A percentile compares a stretch with the other conserved stretches of the same genome.
These are phyloP conservation scores for Keiferia lycopersicella DNA, from an alignment of 2,888 invertebrate genomes.

Conservation along the genomic window DNA sequence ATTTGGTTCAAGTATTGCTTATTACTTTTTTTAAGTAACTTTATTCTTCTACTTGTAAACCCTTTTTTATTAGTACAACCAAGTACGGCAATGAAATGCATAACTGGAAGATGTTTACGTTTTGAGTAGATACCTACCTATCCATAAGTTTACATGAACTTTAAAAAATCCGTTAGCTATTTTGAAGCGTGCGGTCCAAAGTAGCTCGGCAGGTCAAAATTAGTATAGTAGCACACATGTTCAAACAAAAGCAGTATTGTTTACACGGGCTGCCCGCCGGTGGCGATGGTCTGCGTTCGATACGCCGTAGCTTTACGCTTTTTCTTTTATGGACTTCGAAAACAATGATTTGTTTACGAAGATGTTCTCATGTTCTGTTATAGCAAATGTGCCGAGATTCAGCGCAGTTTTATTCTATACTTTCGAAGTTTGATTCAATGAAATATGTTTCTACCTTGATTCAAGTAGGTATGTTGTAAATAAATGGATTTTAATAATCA, in stretches of 20 bases:
- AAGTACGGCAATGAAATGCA: no score
- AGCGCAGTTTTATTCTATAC: neutral
- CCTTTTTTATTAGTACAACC: no score
- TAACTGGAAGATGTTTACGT: no score
- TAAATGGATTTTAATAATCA: no score
- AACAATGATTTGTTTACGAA: slow-evolving; percentile 1
- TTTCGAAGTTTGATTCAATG: no score
- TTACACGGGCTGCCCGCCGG: slow-evolving; percentile 51
- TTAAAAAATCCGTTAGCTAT: slow-evolving; percentile 74
- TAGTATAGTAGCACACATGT: slow-evolving; percentile 75
- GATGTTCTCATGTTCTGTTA: neutral
- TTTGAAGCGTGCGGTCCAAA: slow-evolving; percentile 56
- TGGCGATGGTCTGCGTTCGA: neutral
- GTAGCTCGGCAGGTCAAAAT: slow-evolving; percentile 71
- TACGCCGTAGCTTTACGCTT: neutral
- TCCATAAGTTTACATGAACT: slow-evolving; percentile 48
- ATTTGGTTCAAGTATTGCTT: neutral
- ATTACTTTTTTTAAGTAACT: no score
- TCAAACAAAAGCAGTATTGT: slow-evolving; percentile 74
- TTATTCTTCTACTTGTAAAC: no score
- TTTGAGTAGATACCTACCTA: neutral
- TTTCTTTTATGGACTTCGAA: slow-evolving; percentile 1
- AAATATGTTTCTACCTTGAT: no score
- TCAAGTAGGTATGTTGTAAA: no score
- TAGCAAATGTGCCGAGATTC: neutral